Evolutionary conservation across 2,113 vertebrate species (phyloP).

Genomic region (Myodes glareolus): DNA sequence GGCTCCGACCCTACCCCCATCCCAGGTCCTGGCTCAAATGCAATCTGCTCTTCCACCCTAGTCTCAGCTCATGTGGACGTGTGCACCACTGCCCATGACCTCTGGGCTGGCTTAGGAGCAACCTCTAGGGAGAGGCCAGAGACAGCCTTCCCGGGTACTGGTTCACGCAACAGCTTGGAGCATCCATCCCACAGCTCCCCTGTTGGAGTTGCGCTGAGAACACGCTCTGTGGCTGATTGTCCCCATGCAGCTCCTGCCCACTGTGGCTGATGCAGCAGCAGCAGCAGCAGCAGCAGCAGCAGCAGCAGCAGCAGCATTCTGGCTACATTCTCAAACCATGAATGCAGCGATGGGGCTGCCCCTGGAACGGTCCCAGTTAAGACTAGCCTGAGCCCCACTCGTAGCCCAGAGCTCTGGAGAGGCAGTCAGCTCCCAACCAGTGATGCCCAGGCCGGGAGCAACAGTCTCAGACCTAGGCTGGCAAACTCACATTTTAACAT

Average conservation of each 20-base stretch:
- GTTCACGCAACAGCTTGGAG: constrained; percentile 40
- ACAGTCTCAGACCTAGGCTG: constrained; percentile 76
- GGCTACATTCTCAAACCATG: constrained; percentile 71
- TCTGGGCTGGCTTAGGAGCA: background rate
- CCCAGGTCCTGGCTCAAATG: constrained; percentile 82
- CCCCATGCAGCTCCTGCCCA: background rate
- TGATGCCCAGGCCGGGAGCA: constrained; percentile 69
- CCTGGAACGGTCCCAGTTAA: background rate
- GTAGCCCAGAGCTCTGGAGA: constrained; percentile 24
- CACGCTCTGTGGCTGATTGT: constrained; percentile 44
- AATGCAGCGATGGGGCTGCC: constrained; percentile 61
- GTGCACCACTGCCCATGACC: constrained; percentile 77
- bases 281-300: background rate
- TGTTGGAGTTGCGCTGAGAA: background rate
- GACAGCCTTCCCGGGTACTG: constrained; percentile 42
- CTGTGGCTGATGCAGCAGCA: background rate
- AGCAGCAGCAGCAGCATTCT: constrained; percentile 39
- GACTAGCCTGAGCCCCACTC: constrained; percentile 43
- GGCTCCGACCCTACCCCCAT: constrained; percentile 82
- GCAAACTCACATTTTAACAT: constrained; percentile 87
- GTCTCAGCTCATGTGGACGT: constrained; percentile 81
- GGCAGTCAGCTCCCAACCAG: background rate
- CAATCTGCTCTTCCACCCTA: constrained; percentile 84
- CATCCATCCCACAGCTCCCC: constrained; percentile 60
- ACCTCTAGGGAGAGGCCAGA: constrained; percentile 64